phyloP scores from a whole-genome alignment of 2,113 vertebrate species.

The Heptranchias perlo region DNA sequence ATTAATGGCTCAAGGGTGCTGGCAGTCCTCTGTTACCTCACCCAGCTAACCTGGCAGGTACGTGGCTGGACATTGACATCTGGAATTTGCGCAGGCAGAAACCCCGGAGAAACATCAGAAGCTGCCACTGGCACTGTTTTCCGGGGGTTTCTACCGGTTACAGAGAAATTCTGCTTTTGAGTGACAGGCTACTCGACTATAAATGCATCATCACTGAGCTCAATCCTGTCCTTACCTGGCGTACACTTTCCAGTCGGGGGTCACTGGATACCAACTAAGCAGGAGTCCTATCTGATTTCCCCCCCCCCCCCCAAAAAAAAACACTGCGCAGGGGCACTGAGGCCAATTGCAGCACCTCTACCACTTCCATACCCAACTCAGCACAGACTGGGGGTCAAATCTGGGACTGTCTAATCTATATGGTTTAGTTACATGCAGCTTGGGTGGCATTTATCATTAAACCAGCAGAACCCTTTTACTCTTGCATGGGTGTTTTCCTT shows the following conservation, averaged over 20 bases:
- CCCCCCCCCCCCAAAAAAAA: background rate
- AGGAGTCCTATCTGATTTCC: background rate
- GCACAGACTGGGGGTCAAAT: background rate
- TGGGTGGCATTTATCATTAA: background rate
- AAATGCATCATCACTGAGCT: background rate
- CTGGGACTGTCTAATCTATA: background rate
- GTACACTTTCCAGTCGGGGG: background rate
- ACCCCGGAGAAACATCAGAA: background rate
- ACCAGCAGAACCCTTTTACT: background rate
- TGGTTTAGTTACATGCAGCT: background rate
- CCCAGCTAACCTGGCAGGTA: no score
- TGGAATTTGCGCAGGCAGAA: background rate
- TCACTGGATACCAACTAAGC: background rate
- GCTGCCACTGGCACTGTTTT: background rate
- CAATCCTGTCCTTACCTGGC: background rate
- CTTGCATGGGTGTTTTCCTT: background rate
- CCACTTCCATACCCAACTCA: background rate
- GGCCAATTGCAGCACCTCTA: background rate
- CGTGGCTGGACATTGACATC: no score
- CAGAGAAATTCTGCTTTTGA: background rate
- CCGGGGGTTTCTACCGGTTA: background rate
- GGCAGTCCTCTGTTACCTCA: no score
- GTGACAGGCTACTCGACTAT: background rate
- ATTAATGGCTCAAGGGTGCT: no score
- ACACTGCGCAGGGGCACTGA: no score